Percentiles rank a stretch among this genome's conserved stretches.
Conservation (phyloP, 2,113 vertebrate species). For the Onychorhynchus coronatus region DNA sequence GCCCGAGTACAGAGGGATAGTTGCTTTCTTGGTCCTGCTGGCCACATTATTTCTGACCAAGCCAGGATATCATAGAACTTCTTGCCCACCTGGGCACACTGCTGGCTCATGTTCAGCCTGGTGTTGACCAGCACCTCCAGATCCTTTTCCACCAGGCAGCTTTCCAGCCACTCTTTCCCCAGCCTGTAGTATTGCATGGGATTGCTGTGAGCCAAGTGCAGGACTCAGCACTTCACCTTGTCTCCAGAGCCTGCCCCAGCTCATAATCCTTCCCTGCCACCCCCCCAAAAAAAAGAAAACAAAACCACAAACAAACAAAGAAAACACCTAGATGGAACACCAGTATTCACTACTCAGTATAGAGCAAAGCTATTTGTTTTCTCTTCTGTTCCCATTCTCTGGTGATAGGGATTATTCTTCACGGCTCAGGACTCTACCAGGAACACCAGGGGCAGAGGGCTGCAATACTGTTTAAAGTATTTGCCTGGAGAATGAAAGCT, state of each 20-base stretch:
- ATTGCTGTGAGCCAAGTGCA: not conserved
- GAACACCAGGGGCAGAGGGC: not conserved
- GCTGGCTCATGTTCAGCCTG: not conserved
- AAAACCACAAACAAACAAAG: not conserved
- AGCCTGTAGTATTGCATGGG: not conserved
- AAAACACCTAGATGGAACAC: not conserved
- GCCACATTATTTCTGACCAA: not conserved
- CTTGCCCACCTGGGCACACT: not conserved
- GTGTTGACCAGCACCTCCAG: rapidly evolving
- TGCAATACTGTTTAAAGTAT: not conserved
- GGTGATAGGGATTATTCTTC: not conserved
- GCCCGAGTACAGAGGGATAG: rapidly evolving
- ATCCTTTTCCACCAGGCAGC: not conserved
- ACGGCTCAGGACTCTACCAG: not conserved
- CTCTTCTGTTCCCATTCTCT: not conserved
- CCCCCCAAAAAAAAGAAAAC: not conserved
- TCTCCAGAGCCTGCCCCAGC: not conserved
- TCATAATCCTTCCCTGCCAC: not conserved
- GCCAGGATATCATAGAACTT: not conserved
- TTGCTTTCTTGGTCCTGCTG: not conserved
- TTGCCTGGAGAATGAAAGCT: not conserved
- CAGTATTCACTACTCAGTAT: not conserved
- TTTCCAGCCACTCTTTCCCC: not conserved
- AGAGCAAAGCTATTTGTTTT: not conserved
- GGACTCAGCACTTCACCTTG: not conserved